Base-by-base conservation (phyloP, 1,140 invertebrate species). In the Zaprionus tsacasi region DNA sequence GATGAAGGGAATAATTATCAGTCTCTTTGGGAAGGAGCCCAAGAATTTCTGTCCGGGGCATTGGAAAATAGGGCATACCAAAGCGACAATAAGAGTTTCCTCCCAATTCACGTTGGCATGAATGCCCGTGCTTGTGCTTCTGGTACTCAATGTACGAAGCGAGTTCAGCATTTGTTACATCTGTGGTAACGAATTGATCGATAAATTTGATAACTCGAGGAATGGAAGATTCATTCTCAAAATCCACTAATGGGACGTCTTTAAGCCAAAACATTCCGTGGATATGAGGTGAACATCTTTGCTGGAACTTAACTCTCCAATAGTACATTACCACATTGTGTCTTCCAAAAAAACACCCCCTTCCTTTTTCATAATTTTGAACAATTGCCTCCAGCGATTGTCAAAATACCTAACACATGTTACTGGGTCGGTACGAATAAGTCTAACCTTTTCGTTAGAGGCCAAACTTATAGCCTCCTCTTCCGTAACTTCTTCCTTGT, bases 41-140 rank as follows among this genome's bases (percentile, higher is more conserved):
- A 10, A 36, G 35, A 36, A 36, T 36, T 36, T 36, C 10, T 36
- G 35, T 36, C n/a, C 10, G 35, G 7, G 35, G 35, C 35, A 36
- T 36, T 36, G 35, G 35, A 10, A 36, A 36, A 36, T 36, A 36
- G 7, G 35, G 35, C 7, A 36, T 36, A 10, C 38, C 38, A 13
- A 40, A 40, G 38, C 38, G 38, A 40, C 38, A 40, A 40, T 6
- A 40, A 1, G 13, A 40, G 12, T 5, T 40, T 40, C 38, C 38
- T 38, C 21, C 21, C 21, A 21, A 21, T 21, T 21, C 21, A 21
- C 21, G 21, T 21, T 21, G 21, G 21, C 21, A 60, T 43, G 35
- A 60, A 48, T 30, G 38, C 7, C 15, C 35, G 12, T 60, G 38
- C 3, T 60, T 60, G 17, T 60, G 58, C 17, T 60, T 38, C 21